phyloP scores from a whole-genome alignment of 1,140 invertebrate genomes.

The Microplitis demolitor region DNA sequence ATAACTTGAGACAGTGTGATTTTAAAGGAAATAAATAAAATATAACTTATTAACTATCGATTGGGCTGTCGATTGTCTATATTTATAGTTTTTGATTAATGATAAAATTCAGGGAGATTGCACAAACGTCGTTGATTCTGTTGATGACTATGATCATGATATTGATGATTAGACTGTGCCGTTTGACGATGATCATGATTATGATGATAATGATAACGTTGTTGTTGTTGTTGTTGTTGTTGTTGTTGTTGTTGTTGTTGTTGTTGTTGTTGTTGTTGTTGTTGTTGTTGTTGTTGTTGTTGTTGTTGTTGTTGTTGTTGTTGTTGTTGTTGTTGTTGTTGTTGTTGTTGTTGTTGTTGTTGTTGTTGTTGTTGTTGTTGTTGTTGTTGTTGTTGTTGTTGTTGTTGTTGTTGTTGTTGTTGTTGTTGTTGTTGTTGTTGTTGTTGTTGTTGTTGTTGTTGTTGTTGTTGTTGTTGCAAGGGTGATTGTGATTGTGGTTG shows the following conservation, averaged over 20 bases:
- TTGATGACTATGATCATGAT: conserved; percentile 25
- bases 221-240: conserved; percentile 36
- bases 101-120: conserved; percentile 58
- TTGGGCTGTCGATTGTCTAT: neutral
- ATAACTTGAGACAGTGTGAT: neutral
- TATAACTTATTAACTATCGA: neutral
- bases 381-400: conserved; percentile 32
- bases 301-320: conserved; percentile 14
- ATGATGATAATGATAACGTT: conserved; percentile 21
- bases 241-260: conserved; percentile 7
- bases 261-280: conserved; percentile 33
- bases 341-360: conserved; percentile 31
- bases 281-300: conserved; percentile 42
- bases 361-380: conserved; percentile 31
- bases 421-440: conserved; percentile 37
- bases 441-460: neutral
- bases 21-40: neutral
- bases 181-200: conserved; percentile 25
- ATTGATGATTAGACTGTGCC: conserved; percentile 21
- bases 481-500: too few relatives aligned
- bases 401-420: conserved; percentile 32
- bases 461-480: conserved; percentile 35
- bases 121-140: conserved; percentile 54
- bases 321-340: conserved; percentile 36
- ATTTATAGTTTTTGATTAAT: conserved; percentile 36